phyloP scores from a whole-genome alignment of 2,113 vertebrate species.

The Aepyceros melampus region DNA sequence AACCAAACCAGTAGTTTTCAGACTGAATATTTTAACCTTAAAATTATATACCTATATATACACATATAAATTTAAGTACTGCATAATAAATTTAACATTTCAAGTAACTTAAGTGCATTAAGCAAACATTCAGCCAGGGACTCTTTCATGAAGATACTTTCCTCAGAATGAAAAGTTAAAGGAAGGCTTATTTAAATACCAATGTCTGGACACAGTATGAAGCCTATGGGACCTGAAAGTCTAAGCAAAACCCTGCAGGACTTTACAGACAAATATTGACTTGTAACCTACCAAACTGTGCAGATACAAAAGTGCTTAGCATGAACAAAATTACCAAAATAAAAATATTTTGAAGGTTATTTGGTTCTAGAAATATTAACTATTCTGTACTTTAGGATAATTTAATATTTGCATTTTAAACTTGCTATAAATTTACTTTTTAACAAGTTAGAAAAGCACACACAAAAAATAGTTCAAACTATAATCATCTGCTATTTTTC shows the following conservation, averaged over 20 bases:
- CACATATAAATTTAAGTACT: constrained; percentile 62
- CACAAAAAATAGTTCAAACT: constrained; percentile 71
- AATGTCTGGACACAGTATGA: constrained; percentile 73
- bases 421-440: constrained; percentile 73
- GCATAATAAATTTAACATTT: constrained; percentile 77
- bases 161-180: constrained; percentile 78
- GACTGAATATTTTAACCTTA: constrained; percentile 71
- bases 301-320: constrained; percentile 83
- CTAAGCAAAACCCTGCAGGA: constrained; percentile 72
- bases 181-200: constrained; percentile 76
- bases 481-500: constrained; percentile 40
- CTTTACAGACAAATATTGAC: constrained; percentile 70
- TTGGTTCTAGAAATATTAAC: constrained; percentile 80
- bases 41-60: constrained; percentile 72
- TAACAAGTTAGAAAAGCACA: constrained; percentile 74
- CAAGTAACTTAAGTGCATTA: constrained; percentile 81
- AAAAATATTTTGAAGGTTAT: constrained; percentile 81
- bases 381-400: constrained; percentile 75
- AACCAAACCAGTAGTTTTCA: constrained; percentile 74
- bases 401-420: constrained; percentile 76
- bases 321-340: constrained; percentile 85
- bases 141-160: constrained; percentile 71
- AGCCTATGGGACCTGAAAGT: constrained; percentile 74
- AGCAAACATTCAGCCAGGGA: constrained; percentile 77
- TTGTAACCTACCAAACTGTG: constrained; percentile 72